Base-by-base conservation (phyloP, 2,888 invertebrate species). In the Norana najaformis region DNA sequence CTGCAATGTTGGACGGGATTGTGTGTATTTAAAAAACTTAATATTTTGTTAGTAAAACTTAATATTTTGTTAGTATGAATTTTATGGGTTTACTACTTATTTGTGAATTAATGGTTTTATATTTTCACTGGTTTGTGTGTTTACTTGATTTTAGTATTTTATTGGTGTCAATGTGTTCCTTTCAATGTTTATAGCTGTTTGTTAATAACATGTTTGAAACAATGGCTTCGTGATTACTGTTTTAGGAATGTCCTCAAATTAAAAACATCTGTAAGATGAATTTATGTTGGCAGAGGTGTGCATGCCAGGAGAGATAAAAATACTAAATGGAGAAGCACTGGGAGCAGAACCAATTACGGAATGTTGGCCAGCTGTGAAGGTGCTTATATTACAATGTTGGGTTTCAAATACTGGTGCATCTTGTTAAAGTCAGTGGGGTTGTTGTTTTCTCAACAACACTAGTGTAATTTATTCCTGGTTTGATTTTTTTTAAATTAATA, bases 191-290 rank as follows among this genome's bases (percentile, higher is more conserved):
- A 69, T 69, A 69, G 8, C 11, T 30, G 30, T n/a, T 8, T 69
- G 69, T 69, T 69, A 69, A n/a, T 69, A n/a, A n/a, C 69, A 8
- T 3, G 30, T 8, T 69, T 30, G 30, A 30, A 69, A 69, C 69
- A 69, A n/a, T n/a, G n/a, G 30, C n/a, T 69, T n/a, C 69, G 30
- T n/a, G 69, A 30, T 8, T 69, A 11, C n/a, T 69, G 69, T 69
- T 47, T 20, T 47, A 23, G 23, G 23, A 47, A 47, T 47, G 23
- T 23, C 20, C 23, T 69, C 69, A 69, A 69, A 69, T 69, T 69
- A 69, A n/a, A 69, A 69, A 69, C 69, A 69, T 69, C 69, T 69
- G 69, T 69, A n/a, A 69, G 69, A n/a, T n/a, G 69, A n/a, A n/a
- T 69, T 69, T 8, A n/a, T 69, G 69, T 69, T 69, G 69, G 69